Conservation (phyloP, 1,140 invertebrate species). For the Cyrtorhinus lividipennis region DNA sequence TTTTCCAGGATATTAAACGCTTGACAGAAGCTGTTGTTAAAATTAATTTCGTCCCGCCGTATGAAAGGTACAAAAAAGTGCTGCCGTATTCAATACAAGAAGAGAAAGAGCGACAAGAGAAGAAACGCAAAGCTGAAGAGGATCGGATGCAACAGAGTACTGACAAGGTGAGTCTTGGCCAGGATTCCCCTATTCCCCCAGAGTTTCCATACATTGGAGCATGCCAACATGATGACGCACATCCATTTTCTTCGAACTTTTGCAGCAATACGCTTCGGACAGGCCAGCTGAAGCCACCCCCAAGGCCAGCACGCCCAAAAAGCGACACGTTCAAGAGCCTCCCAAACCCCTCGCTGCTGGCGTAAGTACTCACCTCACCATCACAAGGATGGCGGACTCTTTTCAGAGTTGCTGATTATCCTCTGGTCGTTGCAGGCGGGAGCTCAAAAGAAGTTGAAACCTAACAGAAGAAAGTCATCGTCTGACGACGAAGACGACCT, state of each 20-base stretch:
- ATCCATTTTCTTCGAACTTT: too few species aligned
- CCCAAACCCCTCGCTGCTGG: not conserved
- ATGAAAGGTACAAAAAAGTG: conserved; percentile 20
- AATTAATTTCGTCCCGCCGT: conserved; percentile 20
- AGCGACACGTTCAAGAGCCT: not conserved
- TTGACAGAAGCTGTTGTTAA: not conserved
- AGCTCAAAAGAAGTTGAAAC: not conserved
- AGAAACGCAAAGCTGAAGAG: conserved; percentile 16
- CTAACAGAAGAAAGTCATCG: not conserved
- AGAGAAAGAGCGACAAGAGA: conserved; percentile 17
- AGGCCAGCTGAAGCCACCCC: too few species aligned
- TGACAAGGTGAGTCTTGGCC: not conserved
- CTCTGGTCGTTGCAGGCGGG: not conserved
- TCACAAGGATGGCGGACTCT: not conserved
- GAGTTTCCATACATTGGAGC: too few species aligned
- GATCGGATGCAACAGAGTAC: not conserved
- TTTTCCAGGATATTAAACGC: not conserved
- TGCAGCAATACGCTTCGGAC: too few species aligned
- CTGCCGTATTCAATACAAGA: conserved; percentile 17
- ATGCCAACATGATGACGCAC: too few species aligned
- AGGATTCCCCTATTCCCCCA: too few species aligned
- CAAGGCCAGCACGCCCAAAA: not conserved
- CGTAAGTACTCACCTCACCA: not conserved
- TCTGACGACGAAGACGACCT: not conserved
- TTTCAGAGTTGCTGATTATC: not conserved